A percentile compares a stretch with the other conserved stretches of the same genome.
phyloP scores from a whole-genome alignment of 2,797 vertebrate genomes.

The Phalloptychus januarius region DNA sequence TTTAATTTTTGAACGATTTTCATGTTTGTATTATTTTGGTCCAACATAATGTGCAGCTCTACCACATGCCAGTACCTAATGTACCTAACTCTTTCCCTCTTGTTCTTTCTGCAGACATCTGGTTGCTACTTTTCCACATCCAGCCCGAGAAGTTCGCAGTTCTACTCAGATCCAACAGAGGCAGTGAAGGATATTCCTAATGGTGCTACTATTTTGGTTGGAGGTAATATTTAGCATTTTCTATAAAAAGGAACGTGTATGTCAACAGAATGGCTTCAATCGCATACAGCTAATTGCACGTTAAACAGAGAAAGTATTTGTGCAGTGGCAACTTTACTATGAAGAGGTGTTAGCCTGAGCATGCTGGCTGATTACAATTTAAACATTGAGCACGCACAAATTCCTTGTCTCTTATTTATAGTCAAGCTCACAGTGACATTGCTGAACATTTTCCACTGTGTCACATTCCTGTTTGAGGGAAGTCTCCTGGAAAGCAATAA shows the following conservation, averaged over 20 bases:
- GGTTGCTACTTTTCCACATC: slow-evolving; percentile 89
- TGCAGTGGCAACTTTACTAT: neutral
- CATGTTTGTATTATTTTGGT: neutral
- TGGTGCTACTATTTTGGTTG: slow-evolving; percentile 91
- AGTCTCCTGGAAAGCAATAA: neutral
- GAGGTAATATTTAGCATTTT: slow-evolving; percentile 81
- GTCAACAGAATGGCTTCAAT: neutral
- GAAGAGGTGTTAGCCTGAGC: neutral
- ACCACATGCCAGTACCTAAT: neutral
- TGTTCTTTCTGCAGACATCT: slow-evolving; percentile 74
- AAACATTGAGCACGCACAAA: slow-evolving; percentile 9
- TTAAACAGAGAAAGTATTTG: neutral
- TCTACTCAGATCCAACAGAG: slow-evolving; percentile 88
- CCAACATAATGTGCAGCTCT: neutral
- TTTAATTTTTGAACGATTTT: neutral
- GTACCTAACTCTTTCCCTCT: neutral
- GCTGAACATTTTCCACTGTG: slow-evolving; percentile 55
- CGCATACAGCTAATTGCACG: neutral
- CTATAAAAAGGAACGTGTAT: neutral
- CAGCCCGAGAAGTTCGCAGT: slow-evolving; percentile 75
- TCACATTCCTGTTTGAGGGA: slow-evolving; percentile 14
- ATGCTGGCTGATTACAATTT: slow-evolving; percentile 18
- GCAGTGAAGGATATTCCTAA: slow-evolving; percentile 93
- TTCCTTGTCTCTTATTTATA: slow-evolving; percentile 67
- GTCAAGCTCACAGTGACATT: slow-evolving; percentile 49